phyloP scores from a whole-genome alignment of 2,113 vertebrate genomes.

The Dissostichus mawsoni region DNA sequence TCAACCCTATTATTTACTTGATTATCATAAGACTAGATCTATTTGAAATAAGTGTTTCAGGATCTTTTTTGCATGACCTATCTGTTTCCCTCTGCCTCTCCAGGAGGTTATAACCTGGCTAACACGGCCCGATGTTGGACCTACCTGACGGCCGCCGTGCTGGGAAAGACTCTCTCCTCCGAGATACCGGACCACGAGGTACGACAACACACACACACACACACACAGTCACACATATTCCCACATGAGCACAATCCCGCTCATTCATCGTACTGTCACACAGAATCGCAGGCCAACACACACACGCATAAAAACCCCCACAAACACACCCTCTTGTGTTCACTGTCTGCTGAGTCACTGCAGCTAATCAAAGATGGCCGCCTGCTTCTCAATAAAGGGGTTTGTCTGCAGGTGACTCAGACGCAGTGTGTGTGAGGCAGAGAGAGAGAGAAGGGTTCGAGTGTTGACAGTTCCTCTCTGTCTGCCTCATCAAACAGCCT shows the following conservation, averaged over 20 bases:
- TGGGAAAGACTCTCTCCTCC: slow-evolving; percentile 91
- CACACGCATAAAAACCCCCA: slow-evolving; percentile 10
- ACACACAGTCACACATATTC: slow-evolving; percentile 61
- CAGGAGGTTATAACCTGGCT: slow-evolving; percentile 96
- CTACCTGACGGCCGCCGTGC: slow-evolving; percentile 91
- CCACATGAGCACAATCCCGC: slow-evolving; percentile 51
- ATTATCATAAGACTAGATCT: too few species aligned
- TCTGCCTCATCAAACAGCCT: too few species aligned
- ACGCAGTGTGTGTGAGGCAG: slow-evolving; percentile 27
- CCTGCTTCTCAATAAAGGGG: slow-evolving; percentile 81
- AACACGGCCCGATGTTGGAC: slow-evolving; percentile 97
- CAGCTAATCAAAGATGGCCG: slow-evolving; percentile 83
- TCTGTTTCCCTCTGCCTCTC: slow-evolving; percentile 64
- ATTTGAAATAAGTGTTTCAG: too few species aligned
- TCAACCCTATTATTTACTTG: too few species aligned
- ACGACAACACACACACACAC: slow-evolving; percentile 67
- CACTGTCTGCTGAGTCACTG: slow-evolving; percentile 82
- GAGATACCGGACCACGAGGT: slow-evolving; percentile 99
- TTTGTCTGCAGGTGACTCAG: slow-evolving; percentile 85
- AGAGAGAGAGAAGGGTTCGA: too few species aligned
- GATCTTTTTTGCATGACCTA: too few species aligned
- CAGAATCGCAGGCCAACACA: slow-evolving; percentile 43
- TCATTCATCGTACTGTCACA: slow-evolving; percentile 60
- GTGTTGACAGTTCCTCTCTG: too few species aligned
- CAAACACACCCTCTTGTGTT: slow-evolving; percentile 59